Conservation (phyloP, 1,140 invertebrate genomes). For the Philotrypesis tridentata region DNA sequence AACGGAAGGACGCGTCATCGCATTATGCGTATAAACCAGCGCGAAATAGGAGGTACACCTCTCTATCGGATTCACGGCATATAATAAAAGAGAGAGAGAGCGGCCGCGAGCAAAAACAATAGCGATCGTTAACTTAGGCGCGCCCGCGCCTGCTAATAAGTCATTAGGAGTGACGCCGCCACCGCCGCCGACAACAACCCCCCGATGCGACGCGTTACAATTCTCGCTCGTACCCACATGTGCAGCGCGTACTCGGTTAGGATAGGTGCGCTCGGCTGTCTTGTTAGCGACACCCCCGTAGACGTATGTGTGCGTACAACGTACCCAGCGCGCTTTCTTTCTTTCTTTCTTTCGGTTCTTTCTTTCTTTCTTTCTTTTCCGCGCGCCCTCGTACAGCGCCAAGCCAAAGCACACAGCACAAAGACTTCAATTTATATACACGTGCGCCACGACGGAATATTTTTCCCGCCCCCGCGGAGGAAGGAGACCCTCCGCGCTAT, state of each 20-base stretch:
- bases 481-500: neutral
- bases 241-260: slow-evolving; percentile 51
- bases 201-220: neutral
- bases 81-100: neutral
- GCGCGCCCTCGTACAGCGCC: neutral
- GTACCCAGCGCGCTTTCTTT: slow-evolving; percentile 67
- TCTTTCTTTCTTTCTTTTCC: slow-evolving; percentile 61
- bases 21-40: neutral
- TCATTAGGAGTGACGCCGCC: slow-evolving; percentile 64
- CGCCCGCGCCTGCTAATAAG: slow-evolving; percentile 65
- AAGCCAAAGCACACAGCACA: neutral
- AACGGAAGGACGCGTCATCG: neutral
- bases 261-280: slow-evolving; percentile 65
- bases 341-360: no score
- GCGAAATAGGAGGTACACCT: neutral
- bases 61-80: neutral
- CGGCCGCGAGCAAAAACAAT: slow-evolving; percentile 48
- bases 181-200: slow-evolving; percentile 25
- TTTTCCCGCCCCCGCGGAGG: neutral
- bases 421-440: slow-evolving; percentile 28
- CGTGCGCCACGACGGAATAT: slow-evolving; percentile 1
- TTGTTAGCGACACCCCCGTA: slow-evolving; percentile 74
- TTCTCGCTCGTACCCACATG: slow-evolving; percentile 36
- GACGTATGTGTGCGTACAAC: no score
- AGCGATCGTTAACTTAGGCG: slow-evolving; percentile 64